These are phyloP conservation scores for Tetropium fuscum DNA, from an alignment of 2,888 invertebrate species.

Conservation along the genomic window DNA sequence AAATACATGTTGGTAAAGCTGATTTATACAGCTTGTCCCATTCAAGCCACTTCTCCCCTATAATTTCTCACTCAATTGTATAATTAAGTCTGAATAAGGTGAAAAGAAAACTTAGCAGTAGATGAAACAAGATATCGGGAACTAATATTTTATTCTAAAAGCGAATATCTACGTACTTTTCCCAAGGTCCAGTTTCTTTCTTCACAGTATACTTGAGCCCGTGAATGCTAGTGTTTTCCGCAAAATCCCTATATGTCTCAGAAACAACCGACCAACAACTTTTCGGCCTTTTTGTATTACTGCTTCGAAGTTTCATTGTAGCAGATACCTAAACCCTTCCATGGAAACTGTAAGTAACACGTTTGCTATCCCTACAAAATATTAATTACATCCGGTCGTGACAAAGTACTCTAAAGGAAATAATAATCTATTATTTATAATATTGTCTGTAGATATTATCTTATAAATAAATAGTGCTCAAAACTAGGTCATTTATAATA, in stretches of 20 bases:
- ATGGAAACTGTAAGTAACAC: background rate
- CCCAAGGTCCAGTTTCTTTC: constrained; percentile 41
- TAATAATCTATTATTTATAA: constrained; percentile 30
- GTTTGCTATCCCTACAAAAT: background rate
- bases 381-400: constrained; percentile 26
- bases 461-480: too few relatives aligned
- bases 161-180: constrained; percentile 48
- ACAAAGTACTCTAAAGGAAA: constrained; percentile 26
- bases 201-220: constrained; percentile 59
- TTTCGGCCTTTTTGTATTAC: constrained; percentile 26
- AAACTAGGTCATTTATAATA: too few relatives aligned
- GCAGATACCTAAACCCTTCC: background rate
- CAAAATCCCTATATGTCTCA: constrained; percentile 56
- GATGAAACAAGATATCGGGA: too few relatives aligned
- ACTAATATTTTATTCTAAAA: background rate
- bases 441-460: background rate
- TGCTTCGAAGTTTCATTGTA: constrained; percentile 34
- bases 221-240: constrained; percentile 59
- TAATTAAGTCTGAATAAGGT: background rate
- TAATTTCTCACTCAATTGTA: background rate
- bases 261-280: constrained; percentile 37
- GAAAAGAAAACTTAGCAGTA: too few relatives aligned
- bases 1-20: too few relatives aligned
- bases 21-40: too few relatives aligned
- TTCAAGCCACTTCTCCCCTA: background rate